Base-by-base conservation (phyloP, 2,113 vertebrate species). In the Corydoras maculifer region DNA sequence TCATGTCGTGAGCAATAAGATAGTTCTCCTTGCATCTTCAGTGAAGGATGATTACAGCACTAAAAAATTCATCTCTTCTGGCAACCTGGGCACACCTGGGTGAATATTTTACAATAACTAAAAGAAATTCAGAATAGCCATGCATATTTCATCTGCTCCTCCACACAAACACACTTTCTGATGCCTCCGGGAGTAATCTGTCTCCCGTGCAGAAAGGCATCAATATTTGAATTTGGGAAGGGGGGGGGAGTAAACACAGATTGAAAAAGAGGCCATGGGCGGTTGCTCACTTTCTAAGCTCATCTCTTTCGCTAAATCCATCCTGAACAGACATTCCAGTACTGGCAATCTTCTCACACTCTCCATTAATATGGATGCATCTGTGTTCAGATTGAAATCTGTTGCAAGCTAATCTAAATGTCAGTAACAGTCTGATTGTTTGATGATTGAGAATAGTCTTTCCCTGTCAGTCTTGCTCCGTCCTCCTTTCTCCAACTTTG, bases 101-200 rank as follows among this genome's bases (percentile, higher is more conserved):
- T 89, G 72, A 86, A 90, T 87, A 87, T 88, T 90, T 89, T 65
- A 89, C 66, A 83, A 78, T 84, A 82, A 85, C 85, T 87, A 88
- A 89, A 87, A 89, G 83, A 81, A 88, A 86, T 87, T 82, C 71
- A 74, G 81, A 77, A 80, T 87, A 81, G 75, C 68, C 67, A 86
- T 87, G 72, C 68, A 89, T 90, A 84, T 86, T 89, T 87, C 59
- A 88, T 82, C 60, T 43, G 25, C 61, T 11, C 68, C 66, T 76
- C 81, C 59, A 69, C 67, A 72, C 59, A 69, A 55, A 72, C 71
- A 67, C 30, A 85, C 74, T 68, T 84, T 77, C 53, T 79, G n/a
- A 76, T 80, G 81, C 83, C 72, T 79, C 58, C 73, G 75, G 78
- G 69, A 80, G 82, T 84, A 62, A 82, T 85, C 83, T 86, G 85